Base-by-base conservation (phyloP, 2,888 invertebrate species). In the Halictus quadricinctus region DNA sequence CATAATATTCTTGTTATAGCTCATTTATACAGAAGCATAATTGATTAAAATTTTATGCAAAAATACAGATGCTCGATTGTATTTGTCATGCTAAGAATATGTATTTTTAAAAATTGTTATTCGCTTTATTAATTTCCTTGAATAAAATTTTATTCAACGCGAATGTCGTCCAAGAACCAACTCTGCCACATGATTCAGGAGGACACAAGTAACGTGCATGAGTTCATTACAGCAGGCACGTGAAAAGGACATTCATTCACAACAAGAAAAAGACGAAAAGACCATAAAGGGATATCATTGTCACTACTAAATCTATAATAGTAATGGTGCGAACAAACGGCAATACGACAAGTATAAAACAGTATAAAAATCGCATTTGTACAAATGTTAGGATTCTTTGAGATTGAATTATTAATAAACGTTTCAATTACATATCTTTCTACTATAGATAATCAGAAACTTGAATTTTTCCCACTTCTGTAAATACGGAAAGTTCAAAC, bases 281-380 rank as follows among this genome's bases (percentile, higher is more conserved):
- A 15, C 80, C 66, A 54, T 36, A 58, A 54, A 72, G 72, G 66
- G 12, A 36, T 60, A 64, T 43, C n/a, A 21, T 60, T 29, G 58
- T 21, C 58, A 66, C 81, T 73, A 50, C 46, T 81, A 72, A 81
- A 86, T 81, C 74, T 86, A 88, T 80, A 41, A 69, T 79, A 87
- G 36, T 80, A 87, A 46, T 83, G 80, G 72, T 84, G 87, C 64
- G 83, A 76, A 21, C 74, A 85, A 75, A 83, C 80, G 77, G 54
- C 15, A 41, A 78, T 12, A 46, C 18, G 76, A 64, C 48, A 79
- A 50, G 13, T 75, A 81, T 60, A 79, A 78, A 76, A 72, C 50
- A 75, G 74, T 70, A 72, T 60, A 75, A 82, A 83, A 80, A 74
- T 85, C 83, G 70, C 79, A 83, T 36, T 72, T 70, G 66, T 58